These are phyloP conservation scores for Galeopterus variegatus DNA, from an alignment of 2,113 vertebrate genomes.

Conservation along the genomic window DNA sequence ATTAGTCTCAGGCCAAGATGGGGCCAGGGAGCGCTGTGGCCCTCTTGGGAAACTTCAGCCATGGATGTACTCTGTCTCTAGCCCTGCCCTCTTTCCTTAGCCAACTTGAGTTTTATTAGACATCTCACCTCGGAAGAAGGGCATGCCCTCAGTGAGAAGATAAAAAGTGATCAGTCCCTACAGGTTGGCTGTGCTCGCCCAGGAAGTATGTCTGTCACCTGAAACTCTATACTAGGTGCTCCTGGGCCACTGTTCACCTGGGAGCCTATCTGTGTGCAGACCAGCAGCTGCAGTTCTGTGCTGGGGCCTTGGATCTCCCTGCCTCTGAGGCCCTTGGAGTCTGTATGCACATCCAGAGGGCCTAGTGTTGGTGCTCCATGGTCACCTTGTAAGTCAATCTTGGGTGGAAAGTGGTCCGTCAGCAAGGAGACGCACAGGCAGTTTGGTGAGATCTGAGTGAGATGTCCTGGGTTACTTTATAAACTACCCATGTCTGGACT, in stretches of 20 bases:
- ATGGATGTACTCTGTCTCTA: background rate
- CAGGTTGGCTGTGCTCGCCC: too few species aligned
- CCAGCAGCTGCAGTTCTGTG: background rate
- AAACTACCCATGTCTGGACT: background rate
- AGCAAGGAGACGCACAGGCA: background rate
- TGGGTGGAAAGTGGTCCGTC: background rate
- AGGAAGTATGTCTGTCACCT: background rate
- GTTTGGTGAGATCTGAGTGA: background rate
- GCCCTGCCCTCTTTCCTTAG: background rate
- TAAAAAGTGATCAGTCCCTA: background rate
- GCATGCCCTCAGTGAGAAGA: background rate
- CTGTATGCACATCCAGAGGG: background rate
- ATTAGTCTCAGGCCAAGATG: conserved; percentile 52
- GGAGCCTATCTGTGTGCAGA: background rate
- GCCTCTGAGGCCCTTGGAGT: too few species aligned
- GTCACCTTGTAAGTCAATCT: conserved; percentile 19
- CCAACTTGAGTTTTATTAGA: background rate
- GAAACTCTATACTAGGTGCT: background rate
- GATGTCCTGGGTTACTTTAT: background rate
- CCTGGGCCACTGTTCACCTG: background rate
- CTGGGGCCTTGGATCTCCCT: background rate
- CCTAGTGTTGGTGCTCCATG: background rate
- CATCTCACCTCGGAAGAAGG: background rate
- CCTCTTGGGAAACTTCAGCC: conserved; percentile 2
- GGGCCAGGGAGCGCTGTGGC: background rate